Percentiles rank a stretch among this genome's conserved stretches.
Conservation (phyloP, 2,797 vertebrate species). For the Tadarida brasiliensis region DNA sequence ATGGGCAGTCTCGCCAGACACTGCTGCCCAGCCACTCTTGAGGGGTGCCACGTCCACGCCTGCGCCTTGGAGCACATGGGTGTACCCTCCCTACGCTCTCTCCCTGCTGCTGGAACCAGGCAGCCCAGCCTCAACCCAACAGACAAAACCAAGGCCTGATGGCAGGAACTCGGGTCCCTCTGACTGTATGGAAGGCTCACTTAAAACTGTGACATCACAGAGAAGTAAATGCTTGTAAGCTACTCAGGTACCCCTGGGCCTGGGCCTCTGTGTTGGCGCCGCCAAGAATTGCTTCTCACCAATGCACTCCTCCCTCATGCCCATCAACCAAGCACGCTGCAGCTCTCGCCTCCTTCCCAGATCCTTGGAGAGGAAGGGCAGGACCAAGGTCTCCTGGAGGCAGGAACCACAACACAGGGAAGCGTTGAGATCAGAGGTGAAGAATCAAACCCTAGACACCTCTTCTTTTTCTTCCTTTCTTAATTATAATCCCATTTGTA, state of each 20-base stretch:
- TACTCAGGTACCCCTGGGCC: no score
- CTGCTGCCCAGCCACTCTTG: neutral
- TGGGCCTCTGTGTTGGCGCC: neutral
- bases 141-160: neutral
- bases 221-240: neutral
- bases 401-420: neutral
- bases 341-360: rapidly evolving
- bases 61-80: neutral
- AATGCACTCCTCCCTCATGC: neutral
- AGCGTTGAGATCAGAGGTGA: neutral
- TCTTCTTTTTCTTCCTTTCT: constrained; percentile 66
- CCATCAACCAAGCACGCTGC: neutral
- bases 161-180: neutral
- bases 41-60: neutral
- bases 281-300: neutral
- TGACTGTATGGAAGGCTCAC: neutral
- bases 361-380: neutral
- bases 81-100: neutral
- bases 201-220: neutral
- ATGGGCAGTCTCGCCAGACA: neutral
- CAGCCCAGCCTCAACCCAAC: neutral
- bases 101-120: neutral
- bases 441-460: constrained; percentile 58
- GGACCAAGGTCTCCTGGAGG: neutral
- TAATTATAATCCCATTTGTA: constrained; percentile 85